Evolutionary conservation across 2,888 invertebrate species (phyloP), one percentile per base, ranked within the genome.

Genomic region (Mongoloraphidia duomilia): DNA sequence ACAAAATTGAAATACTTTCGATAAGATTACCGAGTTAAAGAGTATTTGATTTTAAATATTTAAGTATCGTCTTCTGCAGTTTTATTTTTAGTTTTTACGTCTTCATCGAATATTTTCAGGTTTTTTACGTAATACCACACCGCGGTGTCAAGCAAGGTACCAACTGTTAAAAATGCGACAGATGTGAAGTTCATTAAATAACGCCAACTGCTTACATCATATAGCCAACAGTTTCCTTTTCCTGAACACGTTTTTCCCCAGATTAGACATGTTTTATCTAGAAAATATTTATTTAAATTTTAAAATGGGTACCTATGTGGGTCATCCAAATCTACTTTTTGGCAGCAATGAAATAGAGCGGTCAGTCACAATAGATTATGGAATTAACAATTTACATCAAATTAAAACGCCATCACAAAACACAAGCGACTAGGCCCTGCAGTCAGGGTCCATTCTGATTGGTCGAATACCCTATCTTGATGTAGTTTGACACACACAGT

Each of bases 221-320:
- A 84, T 9, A 83, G 66, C 84, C 84, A 84, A 60, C 84, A 84
- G 59, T 83, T 82, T 53, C 83, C 82, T 45, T 74, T 77, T 47
- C 76, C 77, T 1, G 76, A 71, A 59, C 83, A 84, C 3, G 80
- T 81, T 61, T 80, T 80, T 10, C 83, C 82, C 84, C 84, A 84
- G 11, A 84, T 79, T 33, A 82, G 62, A 57, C 84, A 84, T 9
- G 81, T 74, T 54, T 71, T 72, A 64, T 80, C 80, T 77, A 59
- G 9, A 62, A 61, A 54, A 42, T 49, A 50, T 52, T 44, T n/a
- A n/a, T n/a, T n/a, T n/a, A 26, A 6, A 26, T 26, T 26, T 26
- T 51, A 13, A 44, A 14, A 40, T 33, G 4, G 3, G 5, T 50
- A 14, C 5, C 6, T 17, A 4, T 17, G 4, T 3, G 17, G 17